A percentile compares a stretch with the other conserved stretches of the same genome.
Conservation (phyloP, 2,888 invertebrate genomes). For the Caenorhabditis virilis region DNA sequence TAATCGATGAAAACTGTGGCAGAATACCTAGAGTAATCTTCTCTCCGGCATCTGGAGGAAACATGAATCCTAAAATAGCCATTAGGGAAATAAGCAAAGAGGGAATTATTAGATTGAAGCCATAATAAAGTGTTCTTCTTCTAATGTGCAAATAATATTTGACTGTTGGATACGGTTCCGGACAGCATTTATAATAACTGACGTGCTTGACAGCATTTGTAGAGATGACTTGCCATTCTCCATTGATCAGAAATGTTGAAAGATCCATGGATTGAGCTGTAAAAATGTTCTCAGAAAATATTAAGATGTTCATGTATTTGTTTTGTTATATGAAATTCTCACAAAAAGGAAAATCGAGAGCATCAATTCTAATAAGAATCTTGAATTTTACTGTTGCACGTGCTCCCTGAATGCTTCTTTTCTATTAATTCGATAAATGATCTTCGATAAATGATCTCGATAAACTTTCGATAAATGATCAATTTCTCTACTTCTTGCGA, state of each 20-base stretch:
- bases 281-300: slow-evolving; percentile 5
- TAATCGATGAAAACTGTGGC: neutral
- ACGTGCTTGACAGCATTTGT: slow-evolving; percentile 69
- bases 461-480: too few relatives aligned
- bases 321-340: too few relatives aligned
- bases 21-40: slow-evolving; percentile 88
- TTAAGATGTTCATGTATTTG: neutral
- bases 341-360: too few relatives aligned
- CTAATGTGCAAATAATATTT: slow-evolving; percentile 91
- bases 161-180: slow-evolving; percentile 72
- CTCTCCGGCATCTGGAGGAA: slow-evolving; percentile 98
- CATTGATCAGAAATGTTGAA: slow-evolving; percentile 59
- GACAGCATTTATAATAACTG: slow-evolving; percentile 80
- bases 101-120: slow-evolving; percentile 96
- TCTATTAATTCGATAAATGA: too few relatives aligned
- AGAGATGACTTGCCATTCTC: slow-evolving; percentile 59
- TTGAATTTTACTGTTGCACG: too few relatives aligned
- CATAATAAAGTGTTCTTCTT: slow-evolving; percentile 95
- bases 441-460: too few relatives aligned
- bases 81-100: slow-evolving; percentile 97
- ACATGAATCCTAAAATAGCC: slow-evolving; percentile 95
- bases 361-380: too few relatives aligned
- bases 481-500: too few relatives aligned
- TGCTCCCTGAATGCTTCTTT: too few relatives aligned
- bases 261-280: slow-evolving; percentile 58